Conservation (phyloP, 2,888 invertebrate genomes). For the Ormyrus thymus region DNA sequence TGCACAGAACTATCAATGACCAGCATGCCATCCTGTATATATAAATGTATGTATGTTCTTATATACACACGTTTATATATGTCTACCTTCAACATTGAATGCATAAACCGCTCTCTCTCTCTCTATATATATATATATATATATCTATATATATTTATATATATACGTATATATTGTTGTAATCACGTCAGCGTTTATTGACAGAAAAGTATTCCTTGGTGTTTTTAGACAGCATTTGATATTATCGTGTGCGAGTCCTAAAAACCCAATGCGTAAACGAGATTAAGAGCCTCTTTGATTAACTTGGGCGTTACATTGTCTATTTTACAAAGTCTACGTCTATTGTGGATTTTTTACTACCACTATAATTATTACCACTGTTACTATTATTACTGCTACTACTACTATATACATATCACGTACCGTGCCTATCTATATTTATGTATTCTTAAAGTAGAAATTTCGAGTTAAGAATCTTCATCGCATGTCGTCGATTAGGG, state of each 20-base stretch:
- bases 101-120: conserved; percentile 59
- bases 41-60: conserved; percentile 38
- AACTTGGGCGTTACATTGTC: conserved; percentile 27
- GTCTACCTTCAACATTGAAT: conserved; percentile 63
- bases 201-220: conserved; percentile 62
- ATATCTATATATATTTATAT: conserved; percentile 37
- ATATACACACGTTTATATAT: conserved; percentile 35
- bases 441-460: conserved; percentile 16
- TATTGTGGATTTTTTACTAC: conserved; percentile 26
- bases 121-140: conserved; percentile 12
- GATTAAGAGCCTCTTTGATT: conserved; percentile 15
- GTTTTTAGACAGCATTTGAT: conserved; percentile 70
- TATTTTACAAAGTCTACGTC: conserved; percentile 17
- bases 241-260: conserved; percentile 36
- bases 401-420: conserved; percentile 16
- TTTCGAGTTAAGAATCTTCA: conserved; percentile 15
- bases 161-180: conserved; percentile 62
- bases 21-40: conserved; percentile 70
- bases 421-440: conserved; percentile 15
- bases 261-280: conserved; percentile 16
- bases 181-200: conserved; percentile 66
- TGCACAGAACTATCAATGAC: conserved; percentile 63
- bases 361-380: background rate
- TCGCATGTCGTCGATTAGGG: conserved; percentile 12
- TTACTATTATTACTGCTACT: conserved; percentile 16